Percentiles rank a stretch among this genome's conserved stretches.
Evolutionary conservation across 1,140 invertebrate genomes (phyloP).

Genomic region (Pomacea maculata): DNA sequence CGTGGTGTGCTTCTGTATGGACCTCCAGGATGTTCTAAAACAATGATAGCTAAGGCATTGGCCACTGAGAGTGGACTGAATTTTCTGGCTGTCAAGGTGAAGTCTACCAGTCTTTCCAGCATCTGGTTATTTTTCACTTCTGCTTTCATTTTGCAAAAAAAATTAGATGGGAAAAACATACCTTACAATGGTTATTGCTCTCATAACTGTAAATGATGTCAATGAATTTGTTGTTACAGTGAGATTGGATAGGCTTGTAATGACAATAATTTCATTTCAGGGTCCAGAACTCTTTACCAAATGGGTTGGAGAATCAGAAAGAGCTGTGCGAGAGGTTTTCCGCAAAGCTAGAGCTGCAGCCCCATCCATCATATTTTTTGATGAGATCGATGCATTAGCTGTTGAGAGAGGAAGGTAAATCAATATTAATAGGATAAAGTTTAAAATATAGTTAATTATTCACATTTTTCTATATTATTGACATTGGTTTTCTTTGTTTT

Average conservation of each 20-base stretch:
- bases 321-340: constrained; percentile 90
- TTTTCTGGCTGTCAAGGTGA: constrained; percentile 69
- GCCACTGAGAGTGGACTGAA: constrained; percentile 70
- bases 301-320: constrained; percentile 97
- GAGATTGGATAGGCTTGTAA: too few species aligned
- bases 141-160: too few species aligned
- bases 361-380: constrained; percentile 96
- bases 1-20: constrained; percentile 78
- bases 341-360: constrained; percentile 89
- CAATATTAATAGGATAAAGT: not conserved
- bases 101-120: not conserved
- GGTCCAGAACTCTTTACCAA: constrained; percentile 90
- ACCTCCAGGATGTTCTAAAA: constrained; percentile 82
- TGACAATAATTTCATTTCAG: constrained; percentile 49
- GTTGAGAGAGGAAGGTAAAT: constrained; percentile 74
- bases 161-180: not conserved
- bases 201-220: too few species aligned
- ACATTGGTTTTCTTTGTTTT: too few species aligned
- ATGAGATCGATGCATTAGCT: constrained; percentile 96
- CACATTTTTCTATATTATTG: too few species aligned
- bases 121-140: not conserved
- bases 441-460: not conserved
- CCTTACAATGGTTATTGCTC: too few species aligned
- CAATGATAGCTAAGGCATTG: constrained; percentile 75
- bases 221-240: too few species aligned